phyloP scores from a whole-genome alignment of 1,140 invertebrate species.

The Drepana arcuata region DNA sequence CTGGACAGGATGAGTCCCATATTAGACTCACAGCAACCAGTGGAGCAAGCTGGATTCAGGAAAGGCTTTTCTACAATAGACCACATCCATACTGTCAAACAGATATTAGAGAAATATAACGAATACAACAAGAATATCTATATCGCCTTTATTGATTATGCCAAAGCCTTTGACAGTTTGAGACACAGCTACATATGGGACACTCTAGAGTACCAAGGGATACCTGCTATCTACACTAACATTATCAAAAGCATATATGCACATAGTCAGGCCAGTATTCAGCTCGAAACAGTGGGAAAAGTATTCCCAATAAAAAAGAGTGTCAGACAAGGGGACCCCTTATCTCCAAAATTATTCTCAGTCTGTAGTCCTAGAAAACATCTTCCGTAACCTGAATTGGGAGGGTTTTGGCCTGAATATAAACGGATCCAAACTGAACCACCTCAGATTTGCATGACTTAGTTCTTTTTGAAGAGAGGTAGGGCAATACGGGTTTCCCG shows the following conservation, averaged over 20 bases:
- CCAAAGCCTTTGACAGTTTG: not conserved
- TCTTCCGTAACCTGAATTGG: not conserved
- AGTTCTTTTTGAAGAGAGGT: too few relatives aligned
- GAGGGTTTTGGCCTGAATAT: not conserved
- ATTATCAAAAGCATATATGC: not conserved
- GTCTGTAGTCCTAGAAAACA: not conserved
- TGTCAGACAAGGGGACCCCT: not conserved
- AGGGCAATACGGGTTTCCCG: too few relatives aligned
- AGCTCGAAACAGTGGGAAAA: not conserved
- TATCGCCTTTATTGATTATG: not conserved
- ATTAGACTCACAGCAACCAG: not conserved
- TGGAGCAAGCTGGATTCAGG: not conserved
- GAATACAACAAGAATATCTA: not conserved
- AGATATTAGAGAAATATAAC: not conserved
- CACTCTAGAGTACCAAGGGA: not conserved
- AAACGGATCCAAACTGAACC: not conserved
- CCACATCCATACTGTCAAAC: not conserved
- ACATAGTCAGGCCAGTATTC: not conserved
- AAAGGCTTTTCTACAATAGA: not conserved
- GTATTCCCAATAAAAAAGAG: not conserved
- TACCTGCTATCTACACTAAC: not conserved
- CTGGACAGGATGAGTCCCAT: not conserved
- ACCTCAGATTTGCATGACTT: slow-evolving; percentile 22
- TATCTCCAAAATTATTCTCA: not conserved
- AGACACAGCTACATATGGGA: not conserved